Base-by-base conservation (phyloP, 2,113 vertebrate genomes). In the Lamprotornis superbus region DNA sequence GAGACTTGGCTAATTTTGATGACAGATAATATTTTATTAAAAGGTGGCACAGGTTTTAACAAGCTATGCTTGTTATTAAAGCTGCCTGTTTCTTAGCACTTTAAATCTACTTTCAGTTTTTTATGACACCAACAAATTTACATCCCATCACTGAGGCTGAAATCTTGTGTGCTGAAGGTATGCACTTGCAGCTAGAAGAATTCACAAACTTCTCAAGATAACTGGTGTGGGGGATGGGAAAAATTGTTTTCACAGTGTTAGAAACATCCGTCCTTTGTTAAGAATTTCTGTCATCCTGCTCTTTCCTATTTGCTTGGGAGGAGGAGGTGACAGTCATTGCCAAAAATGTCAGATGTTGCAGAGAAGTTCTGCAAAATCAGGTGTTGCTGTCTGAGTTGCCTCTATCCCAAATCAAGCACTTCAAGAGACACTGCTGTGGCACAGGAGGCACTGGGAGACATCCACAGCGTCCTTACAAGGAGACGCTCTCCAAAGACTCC, bases 21-120 rank as follows among this genome's bases (percentile, higher is more conserved):
- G 90, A 82, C 79, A 94, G 65, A 56, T 91, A 91, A 56, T 87
- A 88, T 89, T 93, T 95, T 92, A 85, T 91, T 89, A 85, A 89
- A 90, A 93, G 44, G 53, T 83, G 30, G 71, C 49, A 59, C 79
- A 81, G 85, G 40, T 42, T 42, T 42, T 42, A 42, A 42, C 79
- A 90, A 78, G 79, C 65, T 56, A n/a, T 63, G 69, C 60, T 77
- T 77, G 12, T 47, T 84, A 46, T 76, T 95, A 77, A 86, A 69
- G 52, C 46, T 88, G 18, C 28, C 14, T 78, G 28, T 49, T 86
- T 80, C 79, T 89, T 87, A 86, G 37, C 0, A 0, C 27, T 74
- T 52, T 81, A 64, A 94, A 75, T 47, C 52, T 30, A 44, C 33
- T 83, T 88, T 37, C 35, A 60, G 55, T 67, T 90, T 67, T 85